Evolutionary conservation across 2,888 invertebrate species (phyloP), one percentile per base, ranked within the genome.

Genomic region (Synanthedon tipuliformis): DNA sequence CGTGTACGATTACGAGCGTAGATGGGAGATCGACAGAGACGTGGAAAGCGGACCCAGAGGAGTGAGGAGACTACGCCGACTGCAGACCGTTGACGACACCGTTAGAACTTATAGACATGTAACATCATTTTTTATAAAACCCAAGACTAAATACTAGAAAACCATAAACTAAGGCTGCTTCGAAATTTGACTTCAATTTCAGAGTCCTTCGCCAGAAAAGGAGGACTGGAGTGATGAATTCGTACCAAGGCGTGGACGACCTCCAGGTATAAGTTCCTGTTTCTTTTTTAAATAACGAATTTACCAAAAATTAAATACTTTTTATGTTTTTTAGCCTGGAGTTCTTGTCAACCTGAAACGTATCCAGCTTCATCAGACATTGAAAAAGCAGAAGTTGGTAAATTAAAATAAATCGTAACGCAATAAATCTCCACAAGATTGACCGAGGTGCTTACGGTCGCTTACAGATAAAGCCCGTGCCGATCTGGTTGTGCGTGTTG

Each of bases 401-500:
- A 8, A 49, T 49, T 49, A 8, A 18, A 12, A 49, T 12, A 49
- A 49, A 16, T 23, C 10, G 49, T 5, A 18, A 34, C 0, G 8
- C 10, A 34, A 10, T 10, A 34, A 10, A 34, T 7, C 5, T 34
- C 8, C 34, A 34, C 34, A 10, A 34, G 34, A 34, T 34, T 10
- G 34, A 34, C 34, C 2, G 8, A 34, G 34, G 34, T 10, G 34
- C 10, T 34, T 34, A 10, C 8, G 2, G 8, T 34, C 34, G 34
- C 12, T 75, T 61, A 52, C 71, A 73, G 88, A 84, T 80, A 73
- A 88, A 77, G 80, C 95, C 95, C 0, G 96, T 96, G 7, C 96
- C 96, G 1, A 96, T 96, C 67, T 95, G 95, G 94, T 78, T 96
- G 55, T 96, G 96, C 75, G 94, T 96, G 53, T 93, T 94, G 66